Base-by-base conservation (phyloP, 2,888 invertebrate species). In the Polyommatus iphigenia region DNA sequence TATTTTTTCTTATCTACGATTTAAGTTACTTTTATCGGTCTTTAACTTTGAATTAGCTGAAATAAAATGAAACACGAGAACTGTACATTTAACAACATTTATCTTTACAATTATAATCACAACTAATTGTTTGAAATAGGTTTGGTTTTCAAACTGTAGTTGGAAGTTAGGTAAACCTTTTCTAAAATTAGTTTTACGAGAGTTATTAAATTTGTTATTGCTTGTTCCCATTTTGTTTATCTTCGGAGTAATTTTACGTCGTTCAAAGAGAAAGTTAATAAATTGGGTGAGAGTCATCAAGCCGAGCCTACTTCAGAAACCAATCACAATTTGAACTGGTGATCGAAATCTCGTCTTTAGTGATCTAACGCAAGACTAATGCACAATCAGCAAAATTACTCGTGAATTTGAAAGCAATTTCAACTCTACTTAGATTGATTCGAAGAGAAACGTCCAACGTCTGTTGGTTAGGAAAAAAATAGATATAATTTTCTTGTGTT, bases 181-280 rank as follows among this genome's bases (percentile, higher is more conserved):
- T 24, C 3, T 24, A 67, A 15, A 67, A 67, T 32, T 18, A 67
- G 67, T 32, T 67, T 6, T 67, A 67, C 67, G 18, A 32, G 29
- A 67, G 67, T 67, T 29, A 67, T 18, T 67, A 29, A 29, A 67
- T 67, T 67, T 62, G 62, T 62, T 29, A 67, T 67, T 67, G 67
- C 32, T 67, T 67, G 29, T 67, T 67, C 20, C 62, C 8, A 54
- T 54, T 67, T 13, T 67, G 15, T 67, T 67, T 32, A 67, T 67
- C 67, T 67, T 67, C 15, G 15, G 15, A 32, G 15, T 67, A 18
- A 62, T 24, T 62, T 67, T 6, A 67, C 67, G 29, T 15, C 29
- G 29, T 29, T 67, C 5, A 29, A 32, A 32, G 67, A 6, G 15
- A 67, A 67, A 29, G 29, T 67, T 67, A 32, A 67, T 67, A 32